Percentiles rank a stretch among this genome's conserved stretches.
Evolutionary conservation across 1,140 invertebrate species (phyloP).

Genomic region (Phymorhynchus buccinoides): DNA sequence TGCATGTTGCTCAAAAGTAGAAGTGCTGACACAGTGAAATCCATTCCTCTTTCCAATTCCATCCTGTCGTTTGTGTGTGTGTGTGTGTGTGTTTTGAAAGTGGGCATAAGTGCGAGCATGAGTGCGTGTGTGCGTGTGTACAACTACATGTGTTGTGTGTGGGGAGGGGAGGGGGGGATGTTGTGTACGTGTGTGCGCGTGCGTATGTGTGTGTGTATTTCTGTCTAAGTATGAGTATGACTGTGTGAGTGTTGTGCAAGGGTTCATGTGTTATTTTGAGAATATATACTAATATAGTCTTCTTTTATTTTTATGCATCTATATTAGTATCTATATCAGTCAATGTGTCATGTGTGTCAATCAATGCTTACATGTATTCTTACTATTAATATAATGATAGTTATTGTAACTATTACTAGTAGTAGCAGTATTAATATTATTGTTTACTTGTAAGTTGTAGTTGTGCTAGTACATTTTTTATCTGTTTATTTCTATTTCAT

Average conservation of each 20-base stretch:
- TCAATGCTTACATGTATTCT: background rate
- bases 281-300: background rate
- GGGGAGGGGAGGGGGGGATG: no score
- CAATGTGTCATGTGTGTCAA: background rate
- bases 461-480: no score
- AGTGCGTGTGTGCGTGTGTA: background rate
- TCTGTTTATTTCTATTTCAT: background rate
- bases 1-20: background rate
- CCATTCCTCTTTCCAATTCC: background rate
- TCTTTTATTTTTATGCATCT: no score
- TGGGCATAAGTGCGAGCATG: background rate
- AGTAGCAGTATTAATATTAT: no score
- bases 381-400: background rate
- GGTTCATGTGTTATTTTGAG: background rate
- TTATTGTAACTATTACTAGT: no score
- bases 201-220: background rate
- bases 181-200: slow-evolving; percentile 21
- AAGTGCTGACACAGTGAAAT: background rate
- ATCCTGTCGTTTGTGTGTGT: no score
- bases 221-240: background rate
- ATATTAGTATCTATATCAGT: background rate
- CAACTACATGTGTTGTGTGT: background rate
- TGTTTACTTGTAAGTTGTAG: no score
- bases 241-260: background rate
- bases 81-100: no score